phyloP scores from a whole-genome alignment of 2,888 invertebrate genomes.

The Lysandra bellargus region DNA sequence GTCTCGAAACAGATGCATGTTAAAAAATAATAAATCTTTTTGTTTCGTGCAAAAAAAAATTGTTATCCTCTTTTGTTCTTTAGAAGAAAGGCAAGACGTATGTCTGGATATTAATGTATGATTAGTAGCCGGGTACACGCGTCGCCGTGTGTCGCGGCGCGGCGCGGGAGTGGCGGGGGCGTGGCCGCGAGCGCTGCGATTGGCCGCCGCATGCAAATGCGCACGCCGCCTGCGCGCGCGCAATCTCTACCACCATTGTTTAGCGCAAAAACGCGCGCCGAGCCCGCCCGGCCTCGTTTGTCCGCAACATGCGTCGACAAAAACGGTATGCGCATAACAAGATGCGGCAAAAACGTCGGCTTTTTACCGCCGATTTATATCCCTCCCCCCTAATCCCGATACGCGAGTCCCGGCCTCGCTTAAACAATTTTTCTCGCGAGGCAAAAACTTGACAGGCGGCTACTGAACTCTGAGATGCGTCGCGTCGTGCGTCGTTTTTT shows the following conservation, averaged over 20 bases:
- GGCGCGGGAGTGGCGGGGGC: slow-evolving; percentile 41
- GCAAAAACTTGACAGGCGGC: slow-evolving; percentile 38
- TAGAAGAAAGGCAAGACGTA: slow-evolving; percentile 7
- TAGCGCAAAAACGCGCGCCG: slow-evolving; percentile 41
- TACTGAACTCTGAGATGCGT: slow-evolving; percentile 33
- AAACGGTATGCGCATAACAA: slow-evolving; percentile 72
- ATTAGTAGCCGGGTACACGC: slow-evolving; percentile 21
- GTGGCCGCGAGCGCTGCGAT: slow-evolving; percentile 49
- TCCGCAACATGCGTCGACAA: slow-evolving; percentile 61
- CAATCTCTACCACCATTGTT: slow-evolving; percentile 62
- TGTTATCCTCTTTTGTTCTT: slow-evolving; percentile 1
- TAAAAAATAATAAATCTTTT: slow-evolving; percentile 5
- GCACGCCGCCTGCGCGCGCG: slow-evolving; percentile 60
- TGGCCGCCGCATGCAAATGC: slow-evolving; percentile 68
- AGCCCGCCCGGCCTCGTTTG: slow-evolving; percentile 58
- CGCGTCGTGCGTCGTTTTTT: slow-evolving; percentile 29
- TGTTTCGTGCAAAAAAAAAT: not conserved
- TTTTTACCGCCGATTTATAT: slow-evolving; percentile 71
- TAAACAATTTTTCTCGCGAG: slow-evolving; percentile 36
- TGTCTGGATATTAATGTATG: slow-evolving; percentile 20
- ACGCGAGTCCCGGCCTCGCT: slow-evolving; percentile 32
- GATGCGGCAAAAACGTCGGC: slow-evolving; percentile 68
- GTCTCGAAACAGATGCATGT: not conserved
- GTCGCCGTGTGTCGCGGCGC: slow-evolving; percentile 29
- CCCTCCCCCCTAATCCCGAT: slow-evolving; percentile 37